Percentiles rank a stretch among this genome's conserved stretches.
phyloP scores from a whole-genome alignment of 2,888 invertebrate species.

The Erebia aethiops region DNA sequence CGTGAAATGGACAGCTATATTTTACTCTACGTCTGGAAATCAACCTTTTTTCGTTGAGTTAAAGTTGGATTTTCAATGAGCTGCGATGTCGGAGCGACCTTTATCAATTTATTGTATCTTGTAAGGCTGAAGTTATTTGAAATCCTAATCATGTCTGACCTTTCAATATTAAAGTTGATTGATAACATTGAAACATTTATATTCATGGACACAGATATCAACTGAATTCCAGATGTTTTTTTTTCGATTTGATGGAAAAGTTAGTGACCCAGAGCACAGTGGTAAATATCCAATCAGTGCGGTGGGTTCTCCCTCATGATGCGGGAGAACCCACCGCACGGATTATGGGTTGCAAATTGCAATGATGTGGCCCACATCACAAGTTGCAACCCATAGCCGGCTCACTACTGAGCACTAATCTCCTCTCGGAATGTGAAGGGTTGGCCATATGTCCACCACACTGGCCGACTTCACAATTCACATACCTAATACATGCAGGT shows the following conservation, averaged over 20 bases:
- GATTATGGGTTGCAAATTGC: too few species aligned
- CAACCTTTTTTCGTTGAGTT: neutral
- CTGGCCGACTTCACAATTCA: too few species aligned
- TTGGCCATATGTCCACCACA: neutral
- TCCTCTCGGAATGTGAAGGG: neutral
- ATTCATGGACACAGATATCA: neutral
- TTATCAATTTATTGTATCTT: slow-evolving; percentile 7
- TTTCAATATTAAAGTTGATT: slow-evolving; percentile 20
- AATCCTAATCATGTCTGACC: slow-evolving; percentile 31
- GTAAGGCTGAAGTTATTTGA: slow-evolving; percentile 23
- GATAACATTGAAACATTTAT: neutral
- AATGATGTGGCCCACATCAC: too few species aligned
- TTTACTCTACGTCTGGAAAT: neutral
- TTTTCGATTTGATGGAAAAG: too few species aligned
- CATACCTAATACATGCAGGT: too few species aligned
- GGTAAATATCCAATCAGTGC: too few species aligned
- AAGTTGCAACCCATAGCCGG: too few species aligned
- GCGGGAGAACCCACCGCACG: too few species aligned
- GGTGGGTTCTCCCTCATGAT: too few species aligned
- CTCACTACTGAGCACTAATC: neutral
- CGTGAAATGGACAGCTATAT: neutral
- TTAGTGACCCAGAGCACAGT: too few species aligned
- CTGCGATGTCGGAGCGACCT: neutral
- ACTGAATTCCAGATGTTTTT: neutral
- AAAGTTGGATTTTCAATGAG: neutral